phyloP scores from a whole-genome alignment of 2,113 vertebrate species.

The Scomber scombrus region DNA sequence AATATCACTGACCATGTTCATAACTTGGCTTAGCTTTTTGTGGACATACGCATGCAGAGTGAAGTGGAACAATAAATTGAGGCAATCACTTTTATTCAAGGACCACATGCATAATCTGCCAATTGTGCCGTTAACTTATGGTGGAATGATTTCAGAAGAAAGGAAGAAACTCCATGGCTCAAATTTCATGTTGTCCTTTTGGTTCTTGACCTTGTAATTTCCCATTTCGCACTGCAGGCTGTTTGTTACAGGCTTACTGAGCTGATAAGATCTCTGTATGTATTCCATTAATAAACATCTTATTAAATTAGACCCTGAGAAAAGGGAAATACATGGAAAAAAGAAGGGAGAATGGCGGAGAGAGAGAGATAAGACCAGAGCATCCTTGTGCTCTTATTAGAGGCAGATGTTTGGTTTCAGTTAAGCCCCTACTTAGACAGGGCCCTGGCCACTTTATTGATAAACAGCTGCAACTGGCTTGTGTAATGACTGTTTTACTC shows the following conservation, averaged over 20 bases:
- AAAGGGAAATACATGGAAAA: neutral
- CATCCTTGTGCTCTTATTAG: constrained; percentile 22
- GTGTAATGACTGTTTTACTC: constrained; percentile 63
- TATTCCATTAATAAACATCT: neutral
- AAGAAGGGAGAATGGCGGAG: neutral
- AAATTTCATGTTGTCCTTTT: neutral
- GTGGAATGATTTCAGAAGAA: constrained; percentile 27
- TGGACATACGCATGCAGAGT: constrained; percentile 32
- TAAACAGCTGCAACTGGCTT: constrained; percentile 59
- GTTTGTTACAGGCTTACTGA: neutral
- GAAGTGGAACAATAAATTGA: constrained; percentile 56
- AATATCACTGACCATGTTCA: constrained; percentile 59
- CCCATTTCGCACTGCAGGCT: constrained; percentile 12
- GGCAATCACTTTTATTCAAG: constrained; percentile 53
- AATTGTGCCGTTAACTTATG: constrained; percentile 20
- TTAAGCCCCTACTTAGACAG: constrained; percentile 56
- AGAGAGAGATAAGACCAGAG: neutral
- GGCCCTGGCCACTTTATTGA: constrained; percentile 29
- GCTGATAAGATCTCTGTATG: constrained; percentile 3
- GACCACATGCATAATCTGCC: constrained; percentile 47
- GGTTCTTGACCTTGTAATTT: neutral
- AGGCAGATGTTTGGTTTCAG: constrained; percentile 66
- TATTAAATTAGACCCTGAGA: constrained; percentile 1
- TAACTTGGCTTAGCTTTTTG: constrained; percentile 52
- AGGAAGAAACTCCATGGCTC: constrained; percentile 5